Percentiles rank a stretch among this genome's conserved stretches.
These are phyloP conservation scores for Cichlasoma orientale DNA, from an alignment of 2,797 vertebrate species.

Conservation along the genomic window DNA sequence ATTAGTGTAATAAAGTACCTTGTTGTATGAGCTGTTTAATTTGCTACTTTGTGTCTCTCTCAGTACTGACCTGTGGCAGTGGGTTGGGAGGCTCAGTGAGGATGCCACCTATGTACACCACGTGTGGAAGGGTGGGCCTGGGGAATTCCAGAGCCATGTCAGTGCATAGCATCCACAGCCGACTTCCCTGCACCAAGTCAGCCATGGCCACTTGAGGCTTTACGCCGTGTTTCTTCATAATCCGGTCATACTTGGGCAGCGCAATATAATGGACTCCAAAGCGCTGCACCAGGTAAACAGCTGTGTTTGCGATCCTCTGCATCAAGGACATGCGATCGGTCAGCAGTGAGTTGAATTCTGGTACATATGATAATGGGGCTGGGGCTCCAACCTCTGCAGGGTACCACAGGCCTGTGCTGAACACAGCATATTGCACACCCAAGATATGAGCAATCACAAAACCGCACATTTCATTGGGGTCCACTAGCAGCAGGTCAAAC, in stretches of 20 bases:
- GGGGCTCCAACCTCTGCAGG: conserved; percentile 97
- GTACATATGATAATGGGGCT: conserved; percentile 94
- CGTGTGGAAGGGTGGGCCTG: conserved; percentile 94
- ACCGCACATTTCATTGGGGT: conserved; percentile 99
- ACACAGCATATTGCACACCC: conserved; percentile 92
- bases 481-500: conserved; percentile 96
- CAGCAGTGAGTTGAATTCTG: conserved; percentile 97
- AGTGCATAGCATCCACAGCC: conserved; percentile 98
- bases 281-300: conserved; percentile 92
- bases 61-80: conserved; percentile 91
- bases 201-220: conserved; percentile 89
- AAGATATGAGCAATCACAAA: conserved; percentile 96
- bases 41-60: not conserved
- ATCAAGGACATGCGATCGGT: conserved; percentile 93
- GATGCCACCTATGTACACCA: conserved; percentile 98
- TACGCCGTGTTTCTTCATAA: conserved; percentile 92
- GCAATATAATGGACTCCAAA: conserved; percentile 94
- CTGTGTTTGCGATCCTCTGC: conserved; percentile 91
- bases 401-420: conserved; percentile 98
- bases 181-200: conserved; percentile 93
- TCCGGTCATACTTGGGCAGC: conserved; percentile 94
- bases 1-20: not conserved
- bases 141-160: conserved; percentile 97
- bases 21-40: not conserved
- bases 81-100: conserved; percentile 91